These are phyloP conservation scores for Andrena praecox DNA, from an alignment of 2,888 invertebrate species.

Conservation along the genomic window DNA sequence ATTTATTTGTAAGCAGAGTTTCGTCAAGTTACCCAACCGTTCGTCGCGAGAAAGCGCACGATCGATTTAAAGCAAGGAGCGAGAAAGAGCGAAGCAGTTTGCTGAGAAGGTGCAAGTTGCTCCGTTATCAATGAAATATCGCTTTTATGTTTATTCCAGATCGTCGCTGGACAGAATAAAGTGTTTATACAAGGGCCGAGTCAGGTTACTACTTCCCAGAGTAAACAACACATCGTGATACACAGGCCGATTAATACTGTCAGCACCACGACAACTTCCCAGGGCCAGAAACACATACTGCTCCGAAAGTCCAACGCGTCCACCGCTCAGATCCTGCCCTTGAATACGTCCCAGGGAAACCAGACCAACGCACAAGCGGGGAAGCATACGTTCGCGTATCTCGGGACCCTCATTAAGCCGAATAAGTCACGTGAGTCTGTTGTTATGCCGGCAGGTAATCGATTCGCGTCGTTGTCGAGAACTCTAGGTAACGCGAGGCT, in stretches of 20 bases:
- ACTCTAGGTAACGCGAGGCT: neutral
- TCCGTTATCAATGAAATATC: neutral
- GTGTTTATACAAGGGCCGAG: conserved; percentile 81
- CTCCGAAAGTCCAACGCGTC: conserved; percentile 80
- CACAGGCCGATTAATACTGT: conserved; percentile 79
- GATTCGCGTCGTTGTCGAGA: conserved; percentile 20
- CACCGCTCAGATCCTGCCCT: conserved; percentile 82
- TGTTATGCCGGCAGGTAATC: conserved; percentile 80
- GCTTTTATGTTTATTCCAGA: conserved; percentile 70
- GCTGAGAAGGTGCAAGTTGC: neutral
- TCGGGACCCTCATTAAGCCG: conserved; percentile 83
- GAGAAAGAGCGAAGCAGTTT: neutral
- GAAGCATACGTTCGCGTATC: conserved; percentile 83
- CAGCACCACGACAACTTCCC: conserved; percentile 67
- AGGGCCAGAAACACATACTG: conserved; percentile 81
- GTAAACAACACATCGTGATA: conserved; percentile 81
- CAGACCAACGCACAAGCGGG: conserved; percentile 77
- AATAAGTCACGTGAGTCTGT: conserved; percentile 81
- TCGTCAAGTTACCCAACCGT: conserved; percentile 16
- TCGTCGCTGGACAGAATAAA: conserved; percentile 79
- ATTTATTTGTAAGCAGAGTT: conserved; percentile 6
- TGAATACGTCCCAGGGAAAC: conserved; percentile 78
- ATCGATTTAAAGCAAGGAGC: neutral
- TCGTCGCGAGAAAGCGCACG: neutral
- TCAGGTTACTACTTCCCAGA: conserved; percentile 78